Evolutionary conservation across 2,888 invertebrate genomes (phyloP).

Genomic region (Cephus spinipes): DNA sequence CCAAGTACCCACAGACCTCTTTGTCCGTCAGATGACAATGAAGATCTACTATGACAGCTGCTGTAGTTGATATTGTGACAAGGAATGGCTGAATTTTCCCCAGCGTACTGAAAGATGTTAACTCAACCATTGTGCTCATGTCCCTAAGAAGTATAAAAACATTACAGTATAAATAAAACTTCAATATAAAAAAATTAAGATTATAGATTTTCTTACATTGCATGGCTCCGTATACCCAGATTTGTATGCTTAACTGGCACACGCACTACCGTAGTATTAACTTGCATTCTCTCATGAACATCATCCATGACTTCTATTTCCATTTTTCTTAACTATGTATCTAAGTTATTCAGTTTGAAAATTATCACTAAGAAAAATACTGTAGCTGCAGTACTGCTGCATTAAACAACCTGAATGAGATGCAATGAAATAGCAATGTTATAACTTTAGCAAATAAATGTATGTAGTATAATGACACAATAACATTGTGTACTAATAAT

Average conservation of each 20-base stretch:
- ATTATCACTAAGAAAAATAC: no score
- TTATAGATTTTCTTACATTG: constrained; percentile 50
- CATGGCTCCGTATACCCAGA: constrained; percentile 63
- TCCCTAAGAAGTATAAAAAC: constrained; percentile 74
- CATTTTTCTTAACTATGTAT: background rate
- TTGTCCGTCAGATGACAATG: constrained; percentile 94
- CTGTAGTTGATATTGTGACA: constrained; percentile 87
- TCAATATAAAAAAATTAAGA: background rate
- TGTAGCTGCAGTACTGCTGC: no score
- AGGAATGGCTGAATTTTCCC: constrained; percentile 94
- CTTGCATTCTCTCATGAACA: constrained; percentile 16
- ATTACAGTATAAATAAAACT: background rate
- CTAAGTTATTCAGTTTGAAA: no score
- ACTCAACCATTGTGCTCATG: constrained; percentile 89
- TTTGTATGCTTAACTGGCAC: constrained; percentile 65
- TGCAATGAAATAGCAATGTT: no score
- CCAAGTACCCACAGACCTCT: constrained; percentile 96
- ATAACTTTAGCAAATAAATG: no score
- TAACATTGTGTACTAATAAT: no score
- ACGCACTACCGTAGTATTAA: constrained; percentile 46
- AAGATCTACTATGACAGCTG: constrained; percentile 89
- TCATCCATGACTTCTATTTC: background rate
- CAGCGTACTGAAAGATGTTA: constrained; percentile 86
- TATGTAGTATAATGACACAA: no score
- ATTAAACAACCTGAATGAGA: no score